A percentile compares a stretch with the other conserved stretches of the same genome.
Conservation (phyloP, 2,888 invertebrate species). For the Microctonus brassicae region DNA sequence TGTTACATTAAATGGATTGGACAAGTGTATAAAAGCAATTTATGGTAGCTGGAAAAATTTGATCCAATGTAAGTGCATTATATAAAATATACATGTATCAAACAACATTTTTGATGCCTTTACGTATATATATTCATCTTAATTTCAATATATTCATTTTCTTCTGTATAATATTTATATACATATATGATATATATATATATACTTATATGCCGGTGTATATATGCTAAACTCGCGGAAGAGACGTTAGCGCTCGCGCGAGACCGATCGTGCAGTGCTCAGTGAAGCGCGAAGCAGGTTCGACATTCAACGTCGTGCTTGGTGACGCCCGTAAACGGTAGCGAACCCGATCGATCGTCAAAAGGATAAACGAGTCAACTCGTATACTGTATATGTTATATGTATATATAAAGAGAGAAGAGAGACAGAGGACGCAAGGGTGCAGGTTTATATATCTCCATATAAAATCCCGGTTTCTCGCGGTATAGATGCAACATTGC, state of each 20-base stretch:
- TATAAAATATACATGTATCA: background rate
- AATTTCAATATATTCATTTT: background rate
- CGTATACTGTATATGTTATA: background rate
- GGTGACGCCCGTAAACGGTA: conserved; percentile 39
- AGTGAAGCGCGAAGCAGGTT: conserved; percentile 35
- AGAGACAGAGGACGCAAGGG: conserved; percentile 3
- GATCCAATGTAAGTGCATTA: conserved; percentile 80
- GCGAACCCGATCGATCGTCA: conserved; percentile 35
- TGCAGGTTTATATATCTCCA: too few species aligned
- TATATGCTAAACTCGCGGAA: conserved; percentile 31
- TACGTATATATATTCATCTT: background rate
- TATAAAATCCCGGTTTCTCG: background rate
- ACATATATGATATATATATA: conserved; percentile 13
- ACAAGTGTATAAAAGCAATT: conserved; percentile 81
- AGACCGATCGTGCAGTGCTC: conserved; percentile 33
- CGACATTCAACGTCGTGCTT: conserved; percentile 32
- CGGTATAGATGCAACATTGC: conserved; percentile 5
- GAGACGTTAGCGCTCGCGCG: conserved; percentile 20
- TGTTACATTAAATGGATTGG: conserved; percentile 70
- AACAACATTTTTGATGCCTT: background rate
- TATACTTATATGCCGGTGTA: background rate
- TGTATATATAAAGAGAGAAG: conserved; percentile 3
- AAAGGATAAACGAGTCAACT: conserved; percentile 27
- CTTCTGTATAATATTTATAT: too few species aligned
- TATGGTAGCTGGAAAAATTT: conserved; percentile 87